Conservation (phyloP, 2,888 invertebrate genomes). For the Sicus ferrugineus region DNA sequence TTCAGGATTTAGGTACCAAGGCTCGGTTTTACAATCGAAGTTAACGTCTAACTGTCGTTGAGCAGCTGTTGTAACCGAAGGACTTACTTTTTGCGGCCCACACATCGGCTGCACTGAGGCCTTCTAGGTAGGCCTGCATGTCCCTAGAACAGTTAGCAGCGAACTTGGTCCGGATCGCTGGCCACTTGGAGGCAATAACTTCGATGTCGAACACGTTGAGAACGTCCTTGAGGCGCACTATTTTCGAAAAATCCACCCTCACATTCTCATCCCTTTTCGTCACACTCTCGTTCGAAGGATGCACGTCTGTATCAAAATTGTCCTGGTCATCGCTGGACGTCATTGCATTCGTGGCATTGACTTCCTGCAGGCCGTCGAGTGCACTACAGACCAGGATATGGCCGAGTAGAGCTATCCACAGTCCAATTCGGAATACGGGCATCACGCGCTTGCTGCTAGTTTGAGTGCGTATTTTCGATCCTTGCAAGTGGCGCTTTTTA, state of each 20-base stretch:
- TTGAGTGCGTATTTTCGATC: too few species aligned
- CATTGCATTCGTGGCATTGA: conserved; percentile 36
- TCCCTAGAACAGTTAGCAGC: conserved; percentile 57
- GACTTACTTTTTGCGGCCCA: conserved; percentile 65
- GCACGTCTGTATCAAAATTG: conserved; percentile 31
- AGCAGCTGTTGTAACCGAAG: too few species aligned
- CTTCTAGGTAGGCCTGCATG: conserved; percentile 59
- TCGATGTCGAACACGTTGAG: conserved; percentile 61
- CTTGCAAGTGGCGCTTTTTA: too few species aligned
- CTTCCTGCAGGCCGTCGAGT: conserved; percentile 46
- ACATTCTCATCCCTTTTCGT: neutral
- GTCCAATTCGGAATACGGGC: neutral
- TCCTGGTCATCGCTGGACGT: conserved; percentile 44
- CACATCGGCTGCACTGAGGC: conserved; percentile 54
- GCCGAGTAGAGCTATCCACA: conserved; percentile 15
- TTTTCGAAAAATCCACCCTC: conserved; percentile 49
- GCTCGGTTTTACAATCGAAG: too few species aligned
- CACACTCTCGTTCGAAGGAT: conserved; percentile 24
- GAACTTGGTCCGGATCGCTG: conserved; percentile 46
- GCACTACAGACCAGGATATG: conserved; percentile 44
- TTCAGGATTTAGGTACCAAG: too few species aligned
- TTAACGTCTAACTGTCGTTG: too few species aligned
- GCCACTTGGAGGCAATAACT: conserved; percentile 57
- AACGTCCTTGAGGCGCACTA: conserved; percentile 56
- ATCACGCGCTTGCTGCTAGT: too few species aligned